A percentile compares a stretch with the other conserved stretches of the same genome.
Evolutionary conservation across 1,140 invertebrate species (phyloP).

Genomic region (Elymnias hypermnestra): DNA sequence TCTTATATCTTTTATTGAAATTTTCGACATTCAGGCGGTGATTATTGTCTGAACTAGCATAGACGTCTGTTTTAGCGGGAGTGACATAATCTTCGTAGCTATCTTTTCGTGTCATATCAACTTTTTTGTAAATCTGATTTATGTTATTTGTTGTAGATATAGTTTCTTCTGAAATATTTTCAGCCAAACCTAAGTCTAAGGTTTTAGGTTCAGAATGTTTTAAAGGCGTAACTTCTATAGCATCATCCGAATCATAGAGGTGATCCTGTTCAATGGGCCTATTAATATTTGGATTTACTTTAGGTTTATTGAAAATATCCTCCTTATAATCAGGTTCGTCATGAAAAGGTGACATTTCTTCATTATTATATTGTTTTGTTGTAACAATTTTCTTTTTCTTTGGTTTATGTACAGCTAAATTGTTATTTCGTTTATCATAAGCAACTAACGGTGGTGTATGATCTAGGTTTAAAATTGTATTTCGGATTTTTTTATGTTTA

Average conservation of each 20-base stretch:
- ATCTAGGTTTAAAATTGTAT: too few species aligned
- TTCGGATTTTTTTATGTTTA: not conserved
- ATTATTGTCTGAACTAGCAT: conserved; percentile 23
- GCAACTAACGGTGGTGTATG: too few species aligned
- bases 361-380: not conserved
- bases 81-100: conserved; percentile 50
- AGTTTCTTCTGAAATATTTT: not conserved
- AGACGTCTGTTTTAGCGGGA: conserved; percentile 36
- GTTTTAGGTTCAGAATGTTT: not conserved
- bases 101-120: conserved; percentile 29
- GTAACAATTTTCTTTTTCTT: not conserved
- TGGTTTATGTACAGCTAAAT: not conserved
- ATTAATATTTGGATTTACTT: not conserved
- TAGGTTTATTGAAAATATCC: conserved; percentile 1
- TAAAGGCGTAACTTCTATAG: not conserved
- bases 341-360: conserved; percentile 2
- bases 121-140: conserved; percentile 14
- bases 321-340: conserved; percentile 1
- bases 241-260: conserved; percentile 4
- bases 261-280: not conserved
- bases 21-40: too few species aligned
- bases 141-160: not conserved
- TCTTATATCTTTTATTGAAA: conserved; percentile 11
- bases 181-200: too few species aligned
- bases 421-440: too few species aligned